phyloP scores from a whole-genome alignment of 2,797 vertebrate genomes.

The Arctocebus calabarensis region DNA sequence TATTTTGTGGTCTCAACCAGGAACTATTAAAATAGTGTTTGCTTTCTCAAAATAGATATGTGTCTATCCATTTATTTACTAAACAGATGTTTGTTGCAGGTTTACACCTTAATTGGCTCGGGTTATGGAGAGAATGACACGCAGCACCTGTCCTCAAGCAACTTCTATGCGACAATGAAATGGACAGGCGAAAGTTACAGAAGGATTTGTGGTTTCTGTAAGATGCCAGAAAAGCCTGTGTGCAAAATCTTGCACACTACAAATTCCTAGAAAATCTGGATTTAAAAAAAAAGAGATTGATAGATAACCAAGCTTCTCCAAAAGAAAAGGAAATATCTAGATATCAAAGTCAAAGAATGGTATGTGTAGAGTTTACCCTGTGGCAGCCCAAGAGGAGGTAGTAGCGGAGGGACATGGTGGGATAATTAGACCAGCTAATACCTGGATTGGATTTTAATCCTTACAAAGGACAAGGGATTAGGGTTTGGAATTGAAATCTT shows the following conservation, averaged over 20 bases:
- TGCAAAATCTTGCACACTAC: background rate
- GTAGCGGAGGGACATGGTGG: background rate
- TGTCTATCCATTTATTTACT: background rate
- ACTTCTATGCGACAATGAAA: background rate
- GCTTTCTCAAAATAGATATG: background rate
- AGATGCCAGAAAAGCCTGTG: background rate
- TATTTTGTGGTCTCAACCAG: background rate
- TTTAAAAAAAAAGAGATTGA: background rate
- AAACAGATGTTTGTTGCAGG: background rate
- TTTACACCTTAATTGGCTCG: background rate
- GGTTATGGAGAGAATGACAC: background rate
- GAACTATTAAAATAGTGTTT: background rate
- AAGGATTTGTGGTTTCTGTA: background rate
- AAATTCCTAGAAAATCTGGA: background rate
- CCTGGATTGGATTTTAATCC: background rate
- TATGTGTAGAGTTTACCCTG: background rate
- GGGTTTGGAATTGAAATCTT: background rate
- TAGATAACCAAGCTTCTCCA: background rate
- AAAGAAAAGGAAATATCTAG: background rate
- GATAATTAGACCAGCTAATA: background rate
- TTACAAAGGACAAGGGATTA: background rate
- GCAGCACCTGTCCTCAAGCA: background rate
- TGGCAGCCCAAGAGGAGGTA: background rate
- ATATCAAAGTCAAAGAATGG: background rate
- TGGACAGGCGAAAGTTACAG: background rate